Percentiles rank a stretch among this genome's conserved stretches.
Evolutionary conservation across 2,797 vertebrate genomes (phyloP).

Genomic region (Anabas testudineus): DNA sequence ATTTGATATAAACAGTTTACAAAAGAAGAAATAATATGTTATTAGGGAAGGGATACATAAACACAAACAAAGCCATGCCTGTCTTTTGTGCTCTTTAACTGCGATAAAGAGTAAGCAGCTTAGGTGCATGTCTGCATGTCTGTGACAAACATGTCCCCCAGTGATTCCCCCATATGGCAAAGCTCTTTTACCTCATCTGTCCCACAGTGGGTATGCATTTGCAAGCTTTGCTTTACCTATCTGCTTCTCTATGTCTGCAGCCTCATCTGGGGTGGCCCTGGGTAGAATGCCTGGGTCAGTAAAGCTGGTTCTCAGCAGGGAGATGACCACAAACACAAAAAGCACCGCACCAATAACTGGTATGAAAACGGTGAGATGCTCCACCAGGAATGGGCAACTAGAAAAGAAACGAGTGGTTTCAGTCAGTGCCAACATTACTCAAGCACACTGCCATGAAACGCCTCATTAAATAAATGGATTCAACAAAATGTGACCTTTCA

Average conservation of each 20-base stretch:
- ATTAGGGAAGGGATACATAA: not conserved
- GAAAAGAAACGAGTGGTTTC: not conserved
- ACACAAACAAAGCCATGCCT: not conserved
- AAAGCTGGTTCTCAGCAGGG: slow-evolving; percentile 94
- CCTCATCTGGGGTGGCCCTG: slow-evolving; percentile 93
- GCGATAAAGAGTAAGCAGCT: slow-evolving; percentile 64
- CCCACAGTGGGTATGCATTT: not conserved
- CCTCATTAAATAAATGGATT: not conserved
- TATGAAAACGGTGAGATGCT: slow-evolving; percentile 91
- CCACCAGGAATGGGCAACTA: slow-evolving; percentile 95
- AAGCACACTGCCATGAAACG: not conserved
- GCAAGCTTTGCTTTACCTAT: slow-evolving; percentile 84
- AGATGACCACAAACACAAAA: slow-evolving; percentile 93
- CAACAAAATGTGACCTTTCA: not conserved
- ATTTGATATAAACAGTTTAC: slow-evolving; percentile 3
- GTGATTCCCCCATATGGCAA: slow-evolving; percentile 68
- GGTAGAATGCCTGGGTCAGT: slow-evolving; percentile 96
- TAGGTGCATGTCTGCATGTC: slow-evolving; percentile 52
- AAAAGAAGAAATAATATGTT: not conserved
- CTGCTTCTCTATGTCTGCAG: slow-evolving; percentile 92
- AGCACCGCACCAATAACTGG: slow-evolving; percentile 92
- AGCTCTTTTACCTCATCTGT: slow-evolving; percentile 75
- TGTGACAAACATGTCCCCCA: slow-evolving; percentile 24
- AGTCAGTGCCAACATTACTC: not conserved
- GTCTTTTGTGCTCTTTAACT: slow-evolving; percentile 18